Base-by-base conservation (phyloP, 2,113 vertebrate genomes). In the Xiphophorus maculatus region DNA sequence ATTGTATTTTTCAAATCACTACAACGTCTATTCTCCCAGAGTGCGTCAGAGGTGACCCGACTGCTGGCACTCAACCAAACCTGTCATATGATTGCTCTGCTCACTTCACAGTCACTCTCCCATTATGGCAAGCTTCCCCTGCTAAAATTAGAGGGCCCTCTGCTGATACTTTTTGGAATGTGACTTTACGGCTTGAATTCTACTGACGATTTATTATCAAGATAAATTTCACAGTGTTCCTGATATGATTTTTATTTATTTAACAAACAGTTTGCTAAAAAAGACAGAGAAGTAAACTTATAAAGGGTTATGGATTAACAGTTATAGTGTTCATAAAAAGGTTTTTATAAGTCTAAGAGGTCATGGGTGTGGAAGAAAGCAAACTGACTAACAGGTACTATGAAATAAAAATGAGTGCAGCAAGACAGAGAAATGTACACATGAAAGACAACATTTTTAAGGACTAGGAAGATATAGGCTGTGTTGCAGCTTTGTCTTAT, bases 91-190 rank as follows among this genome's bases (percentile, higher is more conserved):
- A 89, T 80, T 73, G 60, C n/a, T 11, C 54, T 71, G 80, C 82
- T 80, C 83, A 71, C 79, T 73, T 83, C 73, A 76, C 77, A 72
- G 9, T 77, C 73, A 51, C 35, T 83, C 79, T 91, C 86, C 89
- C 76, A 81, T 83, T 87, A 90, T 87, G 87, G 91, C 84, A 80
- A 74, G 69, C 70, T 70, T 81, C 78, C 85, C 61, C 51, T 78
- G 87, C 89, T 92, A 91, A 85, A 92, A 84, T 92, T 92, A 92
- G 91, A 90, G 82, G 22, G 82, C 86, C 74, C 82, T 88, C 82
- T 83, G 70, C 51, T 2, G 84, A 85, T 76, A 40, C 79, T 4
- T 80, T 87, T 75, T 72, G 82, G 74, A 86, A 85, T 71, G 69
- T 76, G 67, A 76, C 63, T 63, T 68, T 67, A 27, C 72, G 29